Conservation (phyloP, 1,140 invertebrate genomes). For the Theocolax elegans region DNA sequence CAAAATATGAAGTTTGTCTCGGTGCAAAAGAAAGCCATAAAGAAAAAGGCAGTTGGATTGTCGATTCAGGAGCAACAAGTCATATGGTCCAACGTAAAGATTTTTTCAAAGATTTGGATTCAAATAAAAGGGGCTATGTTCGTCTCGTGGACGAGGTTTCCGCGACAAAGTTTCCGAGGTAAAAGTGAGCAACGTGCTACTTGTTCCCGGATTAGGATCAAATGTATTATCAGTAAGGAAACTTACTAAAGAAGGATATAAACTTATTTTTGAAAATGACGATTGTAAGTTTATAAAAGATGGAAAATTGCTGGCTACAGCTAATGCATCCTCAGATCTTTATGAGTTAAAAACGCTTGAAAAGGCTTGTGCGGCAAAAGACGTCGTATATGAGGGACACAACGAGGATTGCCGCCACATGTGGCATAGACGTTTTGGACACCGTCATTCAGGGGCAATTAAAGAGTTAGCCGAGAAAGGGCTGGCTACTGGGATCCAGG, state of each 20-base stretch:
- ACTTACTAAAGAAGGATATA: constrained; percentile 51
- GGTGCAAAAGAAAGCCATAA: not conserved
- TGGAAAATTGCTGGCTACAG: not conserved
- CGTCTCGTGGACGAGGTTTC: constrained; percentile 3
- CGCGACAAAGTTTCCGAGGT: constrained; percentile 5
- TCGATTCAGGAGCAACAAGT: not conserved
- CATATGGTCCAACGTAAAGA: too few species aligned
- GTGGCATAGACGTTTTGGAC: constrained; percentile 36
- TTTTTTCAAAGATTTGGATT: too few species aligned
- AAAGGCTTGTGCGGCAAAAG: not conserved
- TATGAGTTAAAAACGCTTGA: constrained; percentile 12
- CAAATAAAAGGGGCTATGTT: constrained; percentile 11
- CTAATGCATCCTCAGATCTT: not conserved
- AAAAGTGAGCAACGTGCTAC: too few species aligned
- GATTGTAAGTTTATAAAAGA: constrained; percentile 48
- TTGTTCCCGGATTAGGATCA: constrained; percentile 48
- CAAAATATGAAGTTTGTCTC: not conserved
- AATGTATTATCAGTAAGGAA: constrained; percentile 54
- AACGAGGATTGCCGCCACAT: too few species aligned
- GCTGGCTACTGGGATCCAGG: too few species aligned
- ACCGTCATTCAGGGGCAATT: constrained; percentile 18
- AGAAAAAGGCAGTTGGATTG: too few species aligned
- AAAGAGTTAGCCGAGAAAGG: too few species aligned
- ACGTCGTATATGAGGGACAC: too few species aligned
- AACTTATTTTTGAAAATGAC: not conserved